phyloP scores from a whole-genome alignment of 2,888 invertebrate genomes.

The Callinectes sapidus region DNA sequence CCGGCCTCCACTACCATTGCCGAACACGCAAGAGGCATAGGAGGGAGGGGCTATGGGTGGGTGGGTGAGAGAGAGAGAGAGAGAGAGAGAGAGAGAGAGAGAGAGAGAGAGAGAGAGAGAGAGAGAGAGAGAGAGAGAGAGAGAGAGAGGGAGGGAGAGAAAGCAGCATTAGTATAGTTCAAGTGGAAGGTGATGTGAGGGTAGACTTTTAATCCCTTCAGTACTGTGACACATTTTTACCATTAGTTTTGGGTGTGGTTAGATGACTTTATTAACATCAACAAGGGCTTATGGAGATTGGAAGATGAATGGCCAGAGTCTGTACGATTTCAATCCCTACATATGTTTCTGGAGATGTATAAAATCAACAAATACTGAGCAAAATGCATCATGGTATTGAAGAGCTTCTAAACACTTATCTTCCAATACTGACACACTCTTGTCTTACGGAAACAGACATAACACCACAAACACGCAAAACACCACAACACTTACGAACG shows the following conservation, averaged over 20 bases:
- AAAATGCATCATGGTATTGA: too few species aligned
- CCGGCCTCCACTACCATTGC: background rate
- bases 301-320: too few species aligned
- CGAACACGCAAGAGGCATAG: conserved; percentile 37
- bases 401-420: background rate
- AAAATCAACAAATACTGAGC: too few species aligned
- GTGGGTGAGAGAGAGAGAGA: background rate
- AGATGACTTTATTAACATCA: too few species aligned
- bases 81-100: background rate
- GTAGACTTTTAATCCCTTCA: too few species aligned
- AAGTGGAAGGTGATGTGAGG: background rate
- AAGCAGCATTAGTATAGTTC: background rate
- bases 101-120: background rate
- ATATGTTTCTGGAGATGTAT: too few species aligned
- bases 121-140: background rate
- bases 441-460: background rate
- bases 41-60: conserved; percentile 28
- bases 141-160: background rate
- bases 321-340: too few species aligned
- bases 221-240: too few species aligned
- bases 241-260: too few species aligned
- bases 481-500: conserved; percentile 30
- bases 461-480: background rate
- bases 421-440: background rate
- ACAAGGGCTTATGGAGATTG: too few species aligned